Percentiles rank a stretch among this genome's conserved stretches.
Conservation (phyloP, 2,113 vertebrate genomes). For the Acanthochromis polyacanthus region DNA sequence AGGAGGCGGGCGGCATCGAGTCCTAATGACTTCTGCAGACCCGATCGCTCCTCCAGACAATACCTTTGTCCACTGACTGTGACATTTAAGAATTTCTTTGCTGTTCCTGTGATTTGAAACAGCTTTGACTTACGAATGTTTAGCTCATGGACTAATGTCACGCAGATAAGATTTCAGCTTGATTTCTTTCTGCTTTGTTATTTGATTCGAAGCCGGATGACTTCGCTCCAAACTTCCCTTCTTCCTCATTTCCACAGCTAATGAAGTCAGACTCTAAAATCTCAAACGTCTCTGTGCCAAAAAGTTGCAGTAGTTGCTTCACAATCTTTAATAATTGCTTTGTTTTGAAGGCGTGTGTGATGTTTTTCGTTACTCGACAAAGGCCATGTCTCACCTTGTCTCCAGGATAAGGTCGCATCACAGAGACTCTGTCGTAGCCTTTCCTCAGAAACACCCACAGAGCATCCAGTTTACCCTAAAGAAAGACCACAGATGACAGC, state of each 20-base stretch:
- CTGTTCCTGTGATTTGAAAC: slow-evolving; percentile 67
- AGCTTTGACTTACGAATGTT: slow-evolving; percentile 60
- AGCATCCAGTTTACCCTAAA: slow-evolving; percentile 95
- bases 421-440: slow-evolving; percentile 94
- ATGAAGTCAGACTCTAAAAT: slow-evolving; percentile 26
- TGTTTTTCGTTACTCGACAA: neutral
- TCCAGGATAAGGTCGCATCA: slow-evolving; percentile 97
- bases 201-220: slow-evolving; percentile 12
- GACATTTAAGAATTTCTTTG: slow-evolving; percentile 2
- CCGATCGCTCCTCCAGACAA: slow-evolving; percentile 59
- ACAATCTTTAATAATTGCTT: neutral
- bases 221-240: neutral
- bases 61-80: slow-evolving; percentile 29
- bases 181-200: slow-evolving; percentile 13
- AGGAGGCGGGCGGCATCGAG: slow-evolving; percentile 36
- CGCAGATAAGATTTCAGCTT: slow-evolving; percentile 17
- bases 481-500: slow-evolving; percentile 4
- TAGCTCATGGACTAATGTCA: slow-evolving; percentile 2
- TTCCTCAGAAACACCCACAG: slow-evolving; percentile 92
- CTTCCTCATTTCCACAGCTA: slow-evolving; percentile 16
- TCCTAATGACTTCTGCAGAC: slow-evolving; percentile 76
- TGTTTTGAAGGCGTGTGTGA: neutral
- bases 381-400: slow-evolving; percentile 89
- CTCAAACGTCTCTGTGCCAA: slow-evolving; percentile 16
- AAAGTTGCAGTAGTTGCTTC: slow-evolving; percentile 19